Evolutionary conservation across 2,888 invertebrate genomes (phyloP).

Genomic region (Ypsolopha sequella): DNA sequence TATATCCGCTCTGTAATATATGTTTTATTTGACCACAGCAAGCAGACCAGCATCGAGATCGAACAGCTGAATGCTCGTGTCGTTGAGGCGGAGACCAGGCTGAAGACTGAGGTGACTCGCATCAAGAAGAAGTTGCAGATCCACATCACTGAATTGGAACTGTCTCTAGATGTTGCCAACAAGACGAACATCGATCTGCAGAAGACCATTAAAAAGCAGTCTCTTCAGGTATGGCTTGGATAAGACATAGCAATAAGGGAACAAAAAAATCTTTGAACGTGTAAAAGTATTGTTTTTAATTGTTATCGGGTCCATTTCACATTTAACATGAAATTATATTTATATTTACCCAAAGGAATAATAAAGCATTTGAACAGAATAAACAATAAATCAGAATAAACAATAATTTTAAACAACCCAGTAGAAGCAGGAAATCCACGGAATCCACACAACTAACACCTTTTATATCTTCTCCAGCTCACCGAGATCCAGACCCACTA

Average conservation of each 20-base stretch:
- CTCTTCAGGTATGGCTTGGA: slow-evolving; percentile 76
- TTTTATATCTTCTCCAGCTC: slow-evolving; percentile 51
- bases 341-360: no score
- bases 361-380: no score
- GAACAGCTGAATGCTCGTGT: slow-evolving; percentile 96
- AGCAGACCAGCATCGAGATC: slow-evolving; percentile 98
- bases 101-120: slow-evolving; percentile 95
- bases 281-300: background rate
- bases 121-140: slow-evolving; percentile 99
- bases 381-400: no score
- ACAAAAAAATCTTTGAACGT: no score
- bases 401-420: background rate
- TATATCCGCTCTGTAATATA: background rate
- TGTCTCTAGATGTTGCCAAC: slow-evolving; percentile 97
- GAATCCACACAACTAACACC: background rate
- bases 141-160: slow-evolving; percentile 96
- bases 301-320: background rate
- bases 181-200: slow-evolving; percentile 98
- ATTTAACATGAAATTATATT: background rate
- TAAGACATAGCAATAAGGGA: no score
- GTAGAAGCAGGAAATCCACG: background rate
- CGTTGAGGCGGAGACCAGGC: slow-evolving; percentile 94
- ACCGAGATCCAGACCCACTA: slow-evolving; percentile 95
- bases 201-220: slow-evolving; percentile 98
- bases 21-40: slow-evolving; percentile 67